Percentiles rank a stretch among this genome's conserved stretches.
Conservation (phyloP, 2,113 vertebrate genomes). For the Buteo buteo region DNA sequence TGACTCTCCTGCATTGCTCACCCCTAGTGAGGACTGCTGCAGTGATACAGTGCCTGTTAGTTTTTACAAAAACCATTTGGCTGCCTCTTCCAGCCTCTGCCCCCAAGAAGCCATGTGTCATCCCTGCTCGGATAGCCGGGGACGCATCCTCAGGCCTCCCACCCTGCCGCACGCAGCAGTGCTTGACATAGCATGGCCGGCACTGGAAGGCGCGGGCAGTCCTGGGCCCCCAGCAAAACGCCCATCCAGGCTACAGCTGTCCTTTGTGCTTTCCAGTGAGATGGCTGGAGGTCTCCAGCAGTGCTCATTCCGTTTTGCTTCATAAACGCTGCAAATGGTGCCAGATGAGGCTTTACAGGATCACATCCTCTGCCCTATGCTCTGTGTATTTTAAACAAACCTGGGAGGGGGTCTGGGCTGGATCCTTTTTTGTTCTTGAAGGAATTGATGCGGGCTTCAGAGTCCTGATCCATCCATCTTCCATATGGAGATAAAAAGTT, state of each 20-base stretch:
- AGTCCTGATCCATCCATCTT: conserved; percentile 57
- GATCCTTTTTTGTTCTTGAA: conserved; percentile 45
- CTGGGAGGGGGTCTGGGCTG: not conserved
- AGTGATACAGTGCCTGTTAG: not conserved
- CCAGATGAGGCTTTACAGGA: conserved; percentile 11
- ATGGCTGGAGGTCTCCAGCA: not conserved
- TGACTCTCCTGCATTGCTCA: not conserved
- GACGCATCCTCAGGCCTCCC: not conserved
- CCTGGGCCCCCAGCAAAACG: not conserved
- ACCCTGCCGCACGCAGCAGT: not conserved
- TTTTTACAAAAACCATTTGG: not conserved
- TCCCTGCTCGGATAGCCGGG: not conserved
- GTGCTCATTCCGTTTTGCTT: not conserved
- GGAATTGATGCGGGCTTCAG: conserved; percentile 11
- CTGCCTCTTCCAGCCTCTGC: not conserved
- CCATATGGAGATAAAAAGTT: conserved; percentile 65
- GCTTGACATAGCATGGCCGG: not conserved
- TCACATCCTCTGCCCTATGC: conserved; percentile 17
- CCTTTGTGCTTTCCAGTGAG: not conserved
- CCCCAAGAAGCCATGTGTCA: not conserved
- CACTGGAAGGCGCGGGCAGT: not conserved
- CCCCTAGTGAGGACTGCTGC: not conserved
- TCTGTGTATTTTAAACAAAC: conserved; percentile 31
- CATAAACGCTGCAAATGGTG: not conserved
- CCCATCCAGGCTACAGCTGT: not conserved